phyloP scores from a whole-genome alignment of 2,797 vertebrate genomes.

The Alca torda region DNA sequence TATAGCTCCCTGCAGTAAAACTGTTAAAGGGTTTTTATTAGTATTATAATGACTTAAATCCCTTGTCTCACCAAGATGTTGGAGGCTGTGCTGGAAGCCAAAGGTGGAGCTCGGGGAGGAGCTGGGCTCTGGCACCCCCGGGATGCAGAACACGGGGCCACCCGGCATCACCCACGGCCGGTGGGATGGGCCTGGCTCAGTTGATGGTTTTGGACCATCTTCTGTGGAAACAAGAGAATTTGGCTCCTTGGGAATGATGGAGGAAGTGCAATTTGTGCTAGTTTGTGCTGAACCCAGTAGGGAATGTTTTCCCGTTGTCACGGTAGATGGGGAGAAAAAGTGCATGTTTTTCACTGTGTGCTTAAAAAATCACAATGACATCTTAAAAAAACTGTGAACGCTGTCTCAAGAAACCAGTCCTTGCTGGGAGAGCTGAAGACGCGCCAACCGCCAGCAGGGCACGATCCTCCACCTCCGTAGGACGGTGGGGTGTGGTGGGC shows the following conservation, averaged over 20 bases:
- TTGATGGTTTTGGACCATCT: background rate
- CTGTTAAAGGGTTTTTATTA: rapidly evolving
- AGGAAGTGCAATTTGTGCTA: rapidly evolving
- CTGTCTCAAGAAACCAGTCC: background rate
- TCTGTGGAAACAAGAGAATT: background rate
- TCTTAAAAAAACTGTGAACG: rapidly evolving
- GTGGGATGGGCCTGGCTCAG: rapidly evolving
- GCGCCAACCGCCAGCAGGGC: rapidly evolving
- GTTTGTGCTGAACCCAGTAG: rapidly evolving
- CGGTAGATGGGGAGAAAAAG: background rate
- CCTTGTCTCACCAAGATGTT: rapidly evolving
- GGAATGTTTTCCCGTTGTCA: rapidly evolving
- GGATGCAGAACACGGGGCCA: background rate
- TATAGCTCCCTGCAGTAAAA: rapidly evolving
- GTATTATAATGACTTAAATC: background rate
- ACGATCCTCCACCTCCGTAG: rapidly evolving
- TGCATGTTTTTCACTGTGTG: rapidly evolving
- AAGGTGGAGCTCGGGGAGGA: background rate
- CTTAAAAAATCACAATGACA: background rate
- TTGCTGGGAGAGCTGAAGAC: rapidly evolving
- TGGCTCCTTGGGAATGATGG: rapidly evolving
- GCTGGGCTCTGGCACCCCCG: background rate
- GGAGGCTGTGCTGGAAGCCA: rapidly evolving
- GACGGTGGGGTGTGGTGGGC: rapidly evolving
- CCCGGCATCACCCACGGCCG: rapidly evolving